Evolutionary conservation across 2,113 vertebrate species (phyloP).

Genomic region (Pterophyllum scalare): DNA sequence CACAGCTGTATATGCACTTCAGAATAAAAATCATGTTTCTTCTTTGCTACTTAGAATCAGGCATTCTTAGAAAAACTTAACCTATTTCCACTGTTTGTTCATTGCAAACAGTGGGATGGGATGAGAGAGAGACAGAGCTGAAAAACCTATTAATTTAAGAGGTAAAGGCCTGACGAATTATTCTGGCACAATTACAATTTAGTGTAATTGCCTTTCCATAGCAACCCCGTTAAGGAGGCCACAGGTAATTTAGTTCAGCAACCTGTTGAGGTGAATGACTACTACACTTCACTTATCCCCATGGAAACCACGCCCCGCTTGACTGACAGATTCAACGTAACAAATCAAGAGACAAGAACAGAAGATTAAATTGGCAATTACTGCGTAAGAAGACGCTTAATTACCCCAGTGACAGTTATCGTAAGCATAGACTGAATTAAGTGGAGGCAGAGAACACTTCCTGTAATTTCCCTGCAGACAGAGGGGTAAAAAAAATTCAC

Average conservation of each 20-base stretch:
- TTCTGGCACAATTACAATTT: slow-evolving; percentile 47
- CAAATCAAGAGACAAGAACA: slow-evolving; percentile 32
- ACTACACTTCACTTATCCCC: slow-evolving; percentile 43
- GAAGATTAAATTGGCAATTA: slow-evolving; percentile 73
- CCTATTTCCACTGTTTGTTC: neutral
- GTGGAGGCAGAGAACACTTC: slow-evolving; percentile 28
- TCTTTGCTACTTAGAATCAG: neutral
- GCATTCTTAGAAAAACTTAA: slow-evolving; percentile 8
- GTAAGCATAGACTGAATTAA: slow-evolving; percentile 25
- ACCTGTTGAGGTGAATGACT: slow-evolving; percentile 46
- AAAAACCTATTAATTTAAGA: slow-evolving; percentile 37
- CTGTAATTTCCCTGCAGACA: slow-evolving; percentile 44
- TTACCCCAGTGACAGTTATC: slow-evolving; percentile 45
- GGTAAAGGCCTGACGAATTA: slow-evolving; percentile 38
- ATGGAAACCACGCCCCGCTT: slow-evolving; percentile 65
- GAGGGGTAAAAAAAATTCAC: slow-evolving; percentile 11
- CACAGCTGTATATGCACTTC: neutral
- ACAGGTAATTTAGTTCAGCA: slow-evolving; percentile 57
- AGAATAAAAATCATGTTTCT: neutral
- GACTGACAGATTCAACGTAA: slow-evolving; percentile 46
- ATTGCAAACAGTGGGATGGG: neutral
- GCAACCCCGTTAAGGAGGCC: slow-evolving; percentile 56
- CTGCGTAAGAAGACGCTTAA: slow-evolving; percentile 49
- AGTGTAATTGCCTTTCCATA: slow-evolving; percentile 63
- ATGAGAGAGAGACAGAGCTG: neutral